Evolutionary conservation across 2,797 vertebrate species (phyloP).

Genomic region (Gadopsis marmoratus): DNA sequence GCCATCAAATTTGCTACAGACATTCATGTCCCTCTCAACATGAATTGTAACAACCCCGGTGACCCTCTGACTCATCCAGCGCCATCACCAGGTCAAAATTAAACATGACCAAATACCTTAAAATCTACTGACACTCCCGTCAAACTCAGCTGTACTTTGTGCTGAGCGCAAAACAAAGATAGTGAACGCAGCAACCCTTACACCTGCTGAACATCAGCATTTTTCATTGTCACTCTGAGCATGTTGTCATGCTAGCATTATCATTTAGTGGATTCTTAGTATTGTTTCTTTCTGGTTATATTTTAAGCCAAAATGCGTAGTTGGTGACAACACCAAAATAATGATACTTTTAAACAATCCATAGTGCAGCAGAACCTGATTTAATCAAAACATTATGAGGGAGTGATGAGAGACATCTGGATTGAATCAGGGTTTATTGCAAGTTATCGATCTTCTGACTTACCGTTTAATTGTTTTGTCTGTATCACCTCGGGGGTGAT

Average conservation of each 20-base stretch:
- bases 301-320: neutral
- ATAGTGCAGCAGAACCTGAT: neutral
- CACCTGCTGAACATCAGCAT: neutral
- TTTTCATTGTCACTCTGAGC: slow-evolving; percentile 13
- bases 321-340: neutral
- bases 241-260: neutral
- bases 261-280: neutral
- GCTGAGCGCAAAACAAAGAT: neutral
- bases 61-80: neutral
- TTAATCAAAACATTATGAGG: slow-evolving; percentile 28
- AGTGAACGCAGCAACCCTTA: neutral
- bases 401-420: slow-evolving; percentile 18
- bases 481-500: slow-evolving; percentile 17
- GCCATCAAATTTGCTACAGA: neutral
- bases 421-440: slow-evolving; percentile 38
- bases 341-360: neutral
- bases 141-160: neutral
- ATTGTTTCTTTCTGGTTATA: neutral
- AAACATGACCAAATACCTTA: neutral
- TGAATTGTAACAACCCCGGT: neutral
- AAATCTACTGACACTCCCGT: neutral
- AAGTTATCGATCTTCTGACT: slow-evolving; percentile 35
- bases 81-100: no score
- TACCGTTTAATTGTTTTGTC: slow-evolving; percentile 45
- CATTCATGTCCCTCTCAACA: neutral